Evolutionary conservation across 2,888 invertebrate genomes (phyloP).

Genomic region (Kryphioiulus occultus): DNA sequence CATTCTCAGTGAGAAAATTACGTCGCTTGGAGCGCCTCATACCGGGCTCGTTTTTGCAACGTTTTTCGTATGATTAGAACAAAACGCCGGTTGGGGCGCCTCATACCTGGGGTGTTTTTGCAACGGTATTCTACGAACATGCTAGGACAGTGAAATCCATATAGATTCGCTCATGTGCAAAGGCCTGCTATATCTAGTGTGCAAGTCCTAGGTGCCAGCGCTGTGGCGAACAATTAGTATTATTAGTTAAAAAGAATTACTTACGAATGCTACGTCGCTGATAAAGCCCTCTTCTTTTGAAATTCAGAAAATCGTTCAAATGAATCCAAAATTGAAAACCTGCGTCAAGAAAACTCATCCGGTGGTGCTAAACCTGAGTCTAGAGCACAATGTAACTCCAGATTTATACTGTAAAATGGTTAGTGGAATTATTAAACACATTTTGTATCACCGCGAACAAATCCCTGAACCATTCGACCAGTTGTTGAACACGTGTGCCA

Average conservation of each 20-base stretch:
- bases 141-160: no score
- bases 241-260: no score
- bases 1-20: not conserved
- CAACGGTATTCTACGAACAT: no score
- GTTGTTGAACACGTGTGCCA: not conserved
- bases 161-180: no score
- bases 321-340: not conserved
- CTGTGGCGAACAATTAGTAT: no score
- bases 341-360: not conserved
- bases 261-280: no score
- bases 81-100: no score
- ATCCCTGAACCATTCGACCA: slow-evolving; percentile 45
- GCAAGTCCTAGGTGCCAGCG: no score
- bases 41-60: no score
- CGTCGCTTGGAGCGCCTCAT: not conserved
- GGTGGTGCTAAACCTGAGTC: not conserved
- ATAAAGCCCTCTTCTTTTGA: not conserved
- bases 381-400: not conserved
- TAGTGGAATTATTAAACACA: slow-evolving; percentile 42
- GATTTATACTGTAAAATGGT: not conserved
- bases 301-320: not conserved
- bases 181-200: no score
- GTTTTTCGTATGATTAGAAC: no score
- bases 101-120: no score
- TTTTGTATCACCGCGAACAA: slow-evolving; percentile 38